Evolutionary conservation across 2,113 vertebrate genomes (phyloP).

Genomic region (Platycercus adscitus): DNA sequence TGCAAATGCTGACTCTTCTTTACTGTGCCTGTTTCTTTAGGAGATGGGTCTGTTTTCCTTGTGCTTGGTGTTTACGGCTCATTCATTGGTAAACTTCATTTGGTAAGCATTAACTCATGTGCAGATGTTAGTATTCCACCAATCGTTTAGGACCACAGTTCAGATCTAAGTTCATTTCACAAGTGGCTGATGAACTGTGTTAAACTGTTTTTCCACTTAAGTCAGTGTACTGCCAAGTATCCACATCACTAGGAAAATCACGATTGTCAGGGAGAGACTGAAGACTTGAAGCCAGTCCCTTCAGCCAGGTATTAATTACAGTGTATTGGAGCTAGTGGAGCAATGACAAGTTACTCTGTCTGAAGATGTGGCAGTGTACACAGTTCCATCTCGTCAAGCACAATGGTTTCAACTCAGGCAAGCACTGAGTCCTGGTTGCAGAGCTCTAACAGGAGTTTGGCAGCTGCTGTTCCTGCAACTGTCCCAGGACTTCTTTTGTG

Average conservation of each 20-base stretch:
- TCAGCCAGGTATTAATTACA: background rate
- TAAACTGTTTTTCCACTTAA: background rate
- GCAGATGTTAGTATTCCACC: background rate
- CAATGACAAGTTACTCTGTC: background rate
- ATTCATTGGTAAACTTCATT: background rate
- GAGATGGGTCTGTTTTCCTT: background rate
- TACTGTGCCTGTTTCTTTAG: background rate
- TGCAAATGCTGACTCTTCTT: background rate
- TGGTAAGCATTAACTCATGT: background rate
- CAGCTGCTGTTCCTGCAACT: background rate
- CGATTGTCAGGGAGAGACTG: background rate
- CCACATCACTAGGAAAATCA: background rate
- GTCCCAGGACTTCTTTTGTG: background rate
- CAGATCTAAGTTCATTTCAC: constrained; percentile 18
- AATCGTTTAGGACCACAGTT: background rate
- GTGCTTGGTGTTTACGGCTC: background rate
- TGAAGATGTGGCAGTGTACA: background rate
- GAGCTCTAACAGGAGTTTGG: background rate
- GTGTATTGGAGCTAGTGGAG: background rate
- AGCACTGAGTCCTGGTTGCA: background rate
- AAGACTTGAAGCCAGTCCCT: background rate
- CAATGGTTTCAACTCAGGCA: background rate
- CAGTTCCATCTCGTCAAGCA: background rate
- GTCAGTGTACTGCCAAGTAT: background rate
- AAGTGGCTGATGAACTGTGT: background rate